Conservation (phyloP, 1,140 invertebrate genomes). For the Polypedilum vanderplanki region DNA sequence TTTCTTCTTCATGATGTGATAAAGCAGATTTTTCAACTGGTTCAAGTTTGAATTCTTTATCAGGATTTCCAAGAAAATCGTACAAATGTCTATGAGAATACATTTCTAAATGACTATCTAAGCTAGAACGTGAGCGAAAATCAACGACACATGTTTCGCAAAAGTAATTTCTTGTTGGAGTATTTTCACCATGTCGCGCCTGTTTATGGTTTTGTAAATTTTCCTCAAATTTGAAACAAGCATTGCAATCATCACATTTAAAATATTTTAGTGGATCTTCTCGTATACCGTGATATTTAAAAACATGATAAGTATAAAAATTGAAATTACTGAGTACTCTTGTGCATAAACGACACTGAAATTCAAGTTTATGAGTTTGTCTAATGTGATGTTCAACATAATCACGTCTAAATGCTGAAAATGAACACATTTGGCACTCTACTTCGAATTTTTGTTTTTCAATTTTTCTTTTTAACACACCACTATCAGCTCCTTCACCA, state of each 20-base stretch:
- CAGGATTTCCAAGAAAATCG: background rate
- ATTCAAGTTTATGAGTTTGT: background rate
- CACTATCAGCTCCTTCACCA: background rate
- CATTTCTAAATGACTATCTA: background rate
- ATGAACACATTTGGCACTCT: background rate
- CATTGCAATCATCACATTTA: background rate
- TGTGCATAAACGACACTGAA: background rate
- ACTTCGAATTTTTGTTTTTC: background rate
- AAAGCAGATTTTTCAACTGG: background rate
- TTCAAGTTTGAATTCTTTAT: background rate
- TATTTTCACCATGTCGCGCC: background rate
- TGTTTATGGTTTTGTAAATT: background rate
- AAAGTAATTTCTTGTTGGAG: background rate
- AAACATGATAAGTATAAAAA: background rate
- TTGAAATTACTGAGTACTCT: background rate
- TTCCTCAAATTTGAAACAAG: constrained; percentile 11
- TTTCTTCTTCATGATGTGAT: background rate
- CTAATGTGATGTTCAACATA: constrained; percentile 6
- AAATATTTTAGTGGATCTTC: background rate
- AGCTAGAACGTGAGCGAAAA: background rate
- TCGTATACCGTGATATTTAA: background rate
- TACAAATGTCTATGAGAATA: background rate
- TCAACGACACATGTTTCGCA: background rate
- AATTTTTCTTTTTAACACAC: background rate
- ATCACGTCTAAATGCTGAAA: background rate